Conservation (phyloP, 2,797 vertebrate genomes). For the Centroberyx gerrardi region DNA sequence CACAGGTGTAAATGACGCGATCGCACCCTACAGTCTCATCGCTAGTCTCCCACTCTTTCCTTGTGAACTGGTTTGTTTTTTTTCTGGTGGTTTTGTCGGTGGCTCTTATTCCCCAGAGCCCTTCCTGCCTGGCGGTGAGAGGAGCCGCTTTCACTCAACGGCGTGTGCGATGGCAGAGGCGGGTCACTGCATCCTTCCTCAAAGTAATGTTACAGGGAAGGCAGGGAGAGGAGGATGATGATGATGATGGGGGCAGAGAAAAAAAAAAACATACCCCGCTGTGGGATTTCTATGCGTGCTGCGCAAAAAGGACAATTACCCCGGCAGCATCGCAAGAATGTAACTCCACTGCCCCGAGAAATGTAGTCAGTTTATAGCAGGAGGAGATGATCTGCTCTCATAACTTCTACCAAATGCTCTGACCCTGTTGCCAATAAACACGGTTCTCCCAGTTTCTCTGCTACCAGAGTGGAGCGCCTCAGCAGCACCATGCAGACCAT, state of each 20-base stretch:
- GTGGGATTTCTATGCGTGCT: background rate
- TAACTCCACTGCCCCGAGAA: background rate
- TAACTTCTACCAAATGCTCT: conserved; percentile 32
- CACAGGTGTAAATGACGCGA: conserved; percentile 60
- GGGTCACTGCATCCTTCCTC: conserved; percentile 64
- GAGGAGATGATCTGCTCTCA: conserved; percentile 30
- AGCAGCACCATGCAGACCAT: conserved; percentile 53
- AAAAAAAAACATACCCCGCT: background rate
- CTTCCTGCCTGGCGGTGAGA: conserved; percentile 45
- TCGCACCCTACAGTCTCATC: conserved; percentile 38
- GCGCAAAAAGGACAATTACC: conserved; percentile 23
- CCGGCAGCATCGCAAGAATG: background rate
- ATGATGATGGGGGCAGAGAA: background rate
- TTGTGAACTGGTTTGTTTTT: conserved; percentile 18
- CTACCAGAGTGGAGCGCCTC: conserved; percentile 36
- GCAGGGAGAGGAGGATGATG: background rate
- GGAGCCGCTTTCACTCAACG: conserved; percentile 67
- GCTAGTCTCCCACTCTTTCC: background rate
- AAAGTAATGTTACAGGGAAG: conserved; percentile 27
- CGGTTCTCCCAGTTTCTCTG: conserved; percentile 22
- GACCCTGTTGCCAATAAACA: conserved; percentile 49
- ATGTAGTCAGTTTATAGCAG: conserved; percentile 19
- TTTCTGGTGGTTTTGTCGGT: conserved; percentile 58
- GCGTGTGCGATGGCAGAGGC: conserved; percentile 66
- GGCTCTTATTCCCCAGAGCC: conserved; percentile 62